Evolutionary conservation across 2,797 vertebrate species (phyloP).

Genomic region (Halcyon badia): DNA sequence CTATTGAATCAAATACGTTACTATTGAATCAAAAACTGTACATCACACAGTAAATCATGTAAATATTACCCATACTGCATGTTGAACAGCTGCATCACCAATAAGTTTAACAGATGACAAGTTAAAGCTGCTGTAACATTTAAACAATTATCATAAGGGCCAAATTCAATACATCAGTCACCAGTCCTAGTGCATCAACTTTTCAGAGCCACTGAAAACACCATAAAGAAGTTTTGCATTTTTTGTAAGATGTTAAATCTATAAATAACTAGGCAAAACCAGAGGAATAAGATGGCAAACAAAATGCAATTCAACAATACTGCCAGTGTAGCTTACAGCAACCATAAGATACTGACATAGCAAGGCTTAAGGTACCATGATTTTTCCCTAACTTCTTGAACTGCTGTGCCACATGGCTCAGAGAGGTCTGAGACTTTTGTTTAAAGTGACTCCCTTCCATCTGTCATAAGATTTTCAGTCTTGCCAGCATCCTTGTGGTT

Average conservation of each 20-base stretch:
- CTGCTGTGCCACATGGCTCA: background rate
- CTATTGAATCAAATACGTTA: constrained; percentile 82
- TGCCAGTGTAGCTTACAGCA: background rate
- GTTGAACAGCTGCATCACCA: constrained; percentile 75
- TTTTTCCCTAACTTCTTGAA: background rate
- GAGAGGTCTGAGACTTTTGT: background rate
- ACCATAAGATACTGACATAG: background rate
- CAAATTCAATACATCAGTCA: constrained; percentile 76
- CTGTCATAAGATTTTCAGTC: background rate
- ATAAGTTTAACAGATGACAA: constrained; percentile 80
- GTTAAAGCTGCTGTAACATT: constrained; percentile 79
- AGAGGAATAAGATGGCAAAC: background rate
- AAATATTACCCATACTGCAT: constrained; percentile 79
- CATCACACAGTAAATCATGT: constrained; percentile 82
- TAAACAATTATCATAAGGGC: constrained; percentile 79
- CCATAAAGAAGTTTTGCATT: background rate
- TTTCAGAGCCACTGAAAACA: constrained; percentile 34
- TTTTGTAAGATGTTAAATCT: background rate
- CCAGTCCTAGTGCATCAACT: constrained; percentile 15
- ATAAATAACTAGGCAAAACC: background rate
- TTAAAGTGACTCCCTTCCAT: background rate
- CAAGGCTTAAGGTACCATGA: background rate
- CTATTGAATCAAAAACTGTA: constrained; percentile 81
- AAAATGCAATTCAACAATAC: background rate
- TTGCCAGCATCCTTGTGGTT: background rate